Conservation (phyloP, 2,888 invertebrate genomes). For the Pristionchus japonicus region DNA sequence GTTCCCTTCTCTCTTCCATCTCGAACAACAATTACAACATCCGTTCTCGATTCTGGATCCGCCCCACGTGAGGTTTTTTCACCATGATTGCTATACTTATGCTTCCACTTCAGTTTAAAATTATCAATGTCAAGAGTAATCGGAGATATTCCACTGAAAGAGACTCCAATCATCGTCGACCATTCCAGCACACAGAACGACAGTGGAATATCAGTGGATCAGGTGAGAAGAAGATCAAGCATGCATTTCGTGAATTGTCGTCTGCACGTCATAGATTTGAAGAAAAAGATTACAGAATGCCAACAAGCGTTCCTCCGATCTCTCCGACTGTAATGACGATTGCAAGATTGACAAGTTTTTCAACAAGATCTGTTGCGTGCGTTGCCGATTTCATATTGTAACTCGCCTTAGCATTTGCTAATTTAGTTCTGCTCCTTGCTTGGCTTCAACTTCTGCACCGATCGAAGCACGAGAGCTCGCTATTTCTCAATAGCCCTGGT, state of each 20-base stretch:
- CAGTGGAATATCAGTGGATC: too few species aligned
- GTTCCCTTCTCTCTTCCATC: background rate
- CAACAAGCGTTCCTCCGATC: too few species aligned
- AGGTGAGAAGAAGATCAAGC: too few species aligned
- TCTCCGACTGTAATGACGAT: background rate
- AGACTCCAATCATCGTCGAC: too few species aligned
- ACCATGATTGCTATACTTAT: background rate
- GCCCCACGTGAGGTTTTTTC: too few species aligned
- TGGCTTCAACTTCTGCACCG: constrained; percentile 36
- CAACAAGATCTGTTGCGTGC: background rate
- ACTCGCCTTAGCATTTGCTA: background rate
- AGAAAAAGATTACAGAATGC: background rate
- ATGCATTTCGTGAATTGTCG: too few species aligned
- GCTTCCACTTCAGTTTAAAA: too few species aligned
- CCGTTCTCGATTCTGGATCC: background rate
- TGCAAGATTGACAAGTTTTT: background rate
- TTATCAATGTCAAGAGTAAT: too few species aligned
- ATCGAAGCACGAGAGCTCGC: background rate
- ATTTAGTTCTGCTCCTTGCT: constrained; percentile 8
- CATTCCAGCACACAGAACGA: too few species aligned
- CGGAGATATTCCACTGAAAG: too few species aligned
- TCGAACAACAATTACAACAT: background rate
- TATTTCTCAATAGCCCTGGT: background rate
- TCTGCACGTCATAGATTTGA: background rate
- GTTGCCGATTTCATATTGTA: background rate